phyloP scores from a whole-genome alignment of 1,140 invertebrate species.

The Dendroctonus valens region DNA sequence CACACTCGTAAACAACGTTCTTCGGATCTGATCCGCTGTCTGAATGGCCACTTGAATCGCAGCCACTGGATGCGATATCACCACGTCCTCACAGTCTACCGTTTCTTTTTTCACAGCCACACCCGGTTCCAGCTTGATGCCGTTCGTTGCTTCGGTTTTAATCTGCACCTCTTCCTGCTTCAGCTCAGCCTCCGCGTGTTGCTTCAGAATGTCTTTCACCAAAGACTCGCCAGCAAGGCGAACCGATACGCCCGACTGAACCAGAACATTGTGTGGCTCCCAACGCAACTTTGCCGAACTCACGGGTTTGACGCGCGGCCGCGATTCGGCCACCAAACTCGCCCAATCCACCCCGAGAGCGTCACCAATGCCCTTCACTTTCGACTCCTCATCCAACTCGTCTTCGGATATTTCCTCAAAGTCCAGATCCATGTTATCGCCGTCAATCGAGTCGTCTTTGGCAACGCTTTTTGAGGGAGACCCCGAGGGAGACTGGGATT shows the following conservation, averaged over 20 bases:
- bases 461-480: constrained; percentile 32
- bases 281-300: constrained; percentile 68
- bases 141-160: constrained; percentile 30
- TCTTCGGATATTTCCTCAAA: constrained; percentile 90
- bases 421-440: constrained; percentile 72
- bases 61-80: constrained; percentile 57
- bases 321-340: constrained; percentile 73
- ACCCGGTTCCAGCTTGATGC: constrained; percentile 37
- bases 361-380: constrained; percentile 74
- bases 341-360: constrained; percentile 91
- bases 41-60: constrained; percentile 59
- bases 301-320: constrained; percentile 51
- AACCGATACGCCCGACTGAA: constrained; percentile 36
- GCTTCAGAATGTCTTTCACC: constrained; percentile 59
- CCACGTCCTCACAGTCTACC: constrained; percentile 35
- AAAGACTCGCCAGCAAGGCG: constrained; percentile 55
- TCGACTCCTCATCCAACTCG: constrained; percentile 75
- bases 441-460: constrained; percentile 49
- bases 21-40: constrained; percentile 49
- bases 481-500: constrained; percentile 35
- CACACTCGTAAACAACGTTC: constrained; percentile 53
- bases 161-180: constrained; percentile 28
- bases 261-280: constrained; percentile 57
- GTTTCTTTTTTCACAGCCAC: constrained; percentile 32
- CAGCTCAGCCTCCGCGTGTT: constrained; percentile 47